Conservation (phyloP, 1,140 invertebrate genomes). For the Drosophila kohkoa region DNA sequence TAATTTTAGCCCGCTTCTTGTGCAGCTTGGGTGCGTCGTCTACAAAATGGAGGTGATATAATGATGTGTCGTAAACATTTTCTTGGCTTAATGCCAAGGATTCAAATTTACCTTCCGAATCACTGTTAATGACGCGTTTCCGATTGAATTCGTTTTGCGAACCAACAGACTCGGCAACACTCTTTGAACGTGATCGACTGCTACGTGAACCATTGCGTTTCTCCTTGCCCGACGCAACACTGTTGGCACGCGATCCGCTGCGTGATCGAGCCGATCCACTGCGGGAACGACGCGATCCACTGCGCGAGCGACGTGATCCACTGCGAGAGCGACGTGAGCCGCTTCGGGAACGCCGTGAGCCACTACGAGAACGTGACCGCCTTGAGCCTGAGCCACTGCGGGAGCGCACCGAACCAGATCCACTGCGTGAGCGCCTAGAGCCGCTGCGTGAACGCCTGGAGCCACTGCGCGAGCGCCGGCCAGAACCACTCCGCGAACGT, state of each 20-base stretch:
- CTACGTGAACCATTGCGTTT: conserved; percentile 68
- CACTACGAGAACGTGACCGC: conserved; percentile 80
- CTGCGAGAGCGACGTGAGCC: conserved; percentile 82
- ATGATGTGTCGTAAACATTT: not conserved
- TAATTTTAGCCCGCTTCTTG: conserved; percentile 84
- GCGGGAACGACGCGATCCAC: conserved; percentile 49
- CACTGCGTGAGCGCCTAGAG: conserved; percentile 53
- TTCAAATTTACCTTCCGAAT: conserved; percentile 85
- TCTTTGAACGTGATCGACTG: conserved; percentile 80
- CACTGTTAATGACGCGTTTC: conserved; percentile 85
- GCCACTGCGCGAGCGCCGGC: conserved; percentile 80
- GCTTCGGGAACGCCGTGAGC: conserved; percentile 82
- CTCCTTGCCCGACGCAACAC: conserved; percentile 52
- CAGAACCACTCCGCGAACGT: conserved; percentile 79
- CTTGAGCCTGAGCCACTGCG: conserved; percentile 73
- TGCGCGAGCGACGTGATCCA: conserved; percentile 16
- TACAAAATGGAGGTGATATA: conserved; percentile 9
- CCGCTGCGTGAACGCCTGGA: conserved; percentile 80
- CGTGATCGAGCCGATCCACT: conserved; percentile 60
- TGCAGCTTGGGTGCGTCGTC: conserved; percentile 63
- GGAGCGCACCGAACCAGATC: conserved; percentile 58
- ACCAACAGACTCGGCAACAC: conserved; percentile 67
- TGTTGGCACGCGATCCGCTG: conserved; percentile 81
- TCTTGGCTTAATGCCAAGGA: not conserved
- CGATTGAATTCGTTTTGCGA: conserved; percentile 40